Base-by-base conservation (phyloP, 2,888 invertebrate species). In the Argyresthia albistria region DNA sequence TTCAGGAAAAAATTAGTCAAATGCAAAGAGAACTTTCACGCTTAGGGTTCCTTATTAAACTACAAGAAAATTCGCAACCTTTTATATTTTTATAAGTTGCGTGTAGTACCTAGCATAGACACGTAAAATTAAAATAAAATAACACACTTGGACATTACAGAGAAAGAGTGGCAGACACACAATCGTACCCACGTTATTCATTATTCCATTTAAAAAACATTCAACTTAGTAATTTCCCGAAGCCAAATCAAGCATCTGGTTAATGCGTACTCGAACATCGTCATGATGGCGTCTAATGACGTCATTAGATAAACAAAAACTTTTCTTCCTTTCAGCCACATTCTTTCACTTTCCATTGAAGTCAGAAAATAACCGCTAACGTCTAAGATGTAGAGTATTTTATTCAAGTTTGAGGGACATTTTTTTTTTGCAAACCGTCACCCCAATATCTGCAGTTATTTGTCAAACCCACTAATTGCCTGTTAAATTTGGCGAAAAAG, bases 391-490 rank as follows among this genome's bases (percentile, higher is more conserved):
- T 9, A 12, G 45, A 12, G 45, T 6, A 9, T 45, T 14, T 15
- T 14, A 14, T 12, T 0, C 4, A 4, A 6, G 45, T 15, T 43
- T 43, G 1, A 1, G 45, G 7, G 14, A 14, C 9, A 48, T 35
- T 48, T 8, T 37, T 48, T 15, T 14, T 8, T 14, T 8, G n/a
- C 50, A 51, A 47, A 50, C 61, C 60, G 61, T 59, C 67, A 64
- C 70, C 75, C 71, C 66, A 65, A 72, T 71, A 66, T 69, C 64
- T 62, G 63, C 62, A 69, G 70, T 70, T 79, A 75, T 76, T 79
- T 79, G 77, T 78, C 75, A 72, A 69, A 67, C 69, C 70, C 60
- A 65, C 74, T 80, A 80, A 80, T 80, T 80, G 77, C 69, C 73
- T 70, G 69, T 69, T 75, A 69, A 63, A 67, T 67, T 59, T 61